Evolutionary conservation across 2,113 vertebrate genomes (phyloP).

Genomic region (Acinonyx jubatus): DNA sequence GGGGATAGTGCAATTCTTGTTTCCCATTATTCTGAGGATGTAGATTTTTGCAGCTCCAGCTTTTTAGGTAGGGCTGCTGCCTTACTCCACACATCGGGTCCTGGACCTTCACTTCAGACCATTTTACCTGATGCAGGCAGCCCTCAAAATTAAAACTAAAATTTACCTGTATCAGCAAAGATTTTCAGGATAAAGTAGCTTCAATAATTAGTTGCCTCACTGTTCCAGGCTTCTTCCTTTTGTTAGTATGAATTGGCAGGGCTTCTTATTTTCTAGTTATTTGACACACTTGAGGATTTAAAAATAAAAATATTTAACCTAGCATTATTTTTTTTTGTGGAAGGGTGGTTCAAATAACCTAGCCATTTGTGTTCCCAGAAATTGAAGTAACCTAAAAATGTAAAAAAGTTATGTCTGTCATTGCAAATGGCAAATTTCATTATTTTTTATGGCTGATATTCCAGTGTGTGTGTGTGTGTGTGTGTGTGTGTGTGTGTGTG

Average conservation of each 20-base stretch:
- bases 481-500: too few relatives aligned
- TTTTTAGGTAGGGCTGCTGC: neutral
- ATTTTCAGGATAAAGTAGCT: neutral
- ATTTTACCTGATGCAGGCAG: neutral
- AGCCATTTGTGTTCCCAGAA: neutral
- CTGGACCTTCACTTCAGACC: neutral
- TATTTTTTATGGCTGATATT: neutral
- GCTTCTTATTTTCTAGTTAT: neutral
- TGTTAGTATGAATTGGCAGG: neutral
- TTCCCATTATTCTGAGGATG: neutral
- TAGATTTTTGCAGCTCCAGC: neutral
- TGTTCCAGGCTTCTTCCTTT: neutral
- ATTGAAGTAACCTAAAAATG: neutral
- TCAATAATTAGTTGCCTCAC: neutral
- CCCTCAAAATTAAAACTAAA: neutral
- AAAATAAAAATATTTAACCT: neutral
- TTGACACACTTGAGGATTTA: neutral
- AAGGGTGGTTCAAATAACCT: neutral
- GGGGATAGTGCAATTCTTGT: neutral
- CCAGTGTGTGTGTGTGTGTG: neutral
- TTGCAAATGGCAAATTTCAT: neutral
- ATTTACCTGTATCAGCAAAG: neutral
- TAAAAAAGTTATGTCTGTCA: neutral
- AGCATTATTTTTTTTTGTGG: neutral
- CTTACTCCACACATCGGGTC: rapidly evolving